phyloP scores from a whole-genome alignment of 2,797 vertebrate genomes.

The Leptoclinus maculatus region DNA sequence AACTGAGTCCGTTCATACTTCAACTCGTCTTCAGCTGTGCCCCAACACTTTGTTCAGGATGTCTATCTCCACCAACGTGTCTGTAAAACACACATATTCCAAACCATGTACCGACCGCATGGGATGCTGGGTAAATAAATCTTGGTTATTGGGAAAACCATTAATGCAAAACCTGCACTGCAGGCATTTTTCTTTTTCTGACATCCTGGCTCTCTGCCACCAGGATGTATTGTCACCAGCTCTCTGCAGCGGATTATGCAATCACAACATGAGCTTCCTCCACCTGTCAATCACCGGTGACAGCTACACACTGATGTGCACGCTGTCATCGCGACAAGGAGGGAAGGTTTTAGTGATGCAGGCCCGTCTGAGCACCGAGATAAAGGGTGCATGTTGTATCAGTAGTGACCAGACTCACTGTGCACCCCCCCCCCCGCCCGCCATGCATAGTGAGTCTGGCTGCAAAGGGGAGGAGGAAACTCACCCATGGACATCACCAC shows the following conservation, averaged over 20 bases:
- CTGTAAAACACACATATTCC: neutral
- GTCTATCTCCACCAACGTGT: neutral
- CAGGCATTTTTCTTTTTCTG: neutral
- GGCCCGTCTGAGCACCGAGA: too few relatives aligned
- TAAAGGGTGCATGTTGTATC: neutral
- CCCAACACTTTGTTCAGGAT: neutral
- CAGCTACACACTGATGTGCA: neutral
- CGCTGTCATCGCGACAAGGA: neutral
- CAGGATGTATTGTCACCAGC: neutral
- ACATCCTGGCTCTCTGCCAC: neutral
- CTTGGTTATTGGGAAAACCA: neutral
- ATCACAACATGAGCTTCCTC: neutral
- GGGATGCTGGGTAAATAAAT: neutral
- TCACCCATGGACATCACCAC: conserved; percentile 32
- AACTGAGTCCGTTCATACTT: neutral
- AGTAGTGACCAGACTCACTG: neutral
- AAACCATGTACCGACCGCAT: neutral
- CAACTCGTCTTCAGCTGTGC: neutral
- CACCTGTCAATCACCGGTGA: neutral
- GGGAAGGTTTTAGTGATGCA: neutral
- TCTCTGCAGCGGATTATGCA: neutral
- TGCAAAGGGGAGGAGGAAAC: conserved; percentile 1
- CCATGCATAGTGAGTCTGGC: conserved; percentile 3
- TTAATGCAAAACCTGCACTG: conserved; percentile 13
- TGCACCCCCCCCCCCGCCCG: neutral